Conservation (phyloP, 2,888 invertebrate species). For the Spatulosminthurus flaviceps region DNA sequence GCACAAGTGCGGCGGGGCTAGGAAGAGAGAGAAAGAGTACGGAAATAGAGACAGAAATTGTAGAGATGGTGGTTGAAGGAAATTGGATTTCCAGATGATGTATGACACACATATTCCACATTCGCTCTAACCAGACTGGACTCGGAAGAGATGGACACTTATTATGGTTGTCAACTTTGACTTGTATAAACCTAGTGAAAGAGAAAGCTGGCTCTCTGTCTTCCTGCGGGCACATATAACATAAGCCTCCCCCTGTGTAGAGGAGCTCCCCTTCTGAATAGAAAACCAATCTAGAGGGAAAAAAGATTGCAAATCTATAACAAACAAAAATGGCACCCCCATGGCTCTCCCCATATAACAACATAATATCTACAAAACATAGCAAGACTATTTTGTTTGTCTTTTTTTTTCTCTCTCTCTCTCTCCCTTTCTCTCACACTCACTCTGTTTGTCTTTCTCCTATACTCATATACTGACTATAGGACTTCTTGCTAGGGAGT, state of each 20-base stretch:
- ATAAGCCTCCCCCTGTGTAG: too few species aligned
- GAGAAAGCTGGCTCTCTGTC: background rate
- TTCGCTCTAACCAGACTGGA: conserved; percentile 18
- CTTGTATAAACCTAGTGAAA: background rate
- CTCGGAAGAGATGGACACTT: conserved; percentile 18
- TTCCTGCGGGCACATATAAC: too few species aligned
- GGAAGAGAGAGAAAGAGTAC: background rate
- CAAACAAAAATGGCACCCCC: too few species aligned
- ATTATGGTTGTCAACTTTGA: conserved; percentile 10
- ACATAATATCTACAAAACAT: too few species aligned
- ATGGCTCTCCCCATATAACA: too few species aligned
- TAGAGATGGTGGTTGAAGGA: conserved; percentile 19
- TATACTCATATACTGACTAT: too few species aligned
- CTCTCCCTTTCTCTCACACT: background rate
- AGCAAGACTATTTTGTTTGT: background rate
- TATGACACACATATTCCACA: conserved; percentile 30
- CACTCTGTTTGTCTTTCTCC: too few species aligned
- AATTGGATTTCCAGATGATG: conserved; percentile 35
- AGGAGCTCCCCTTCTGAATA: too few species aligned
- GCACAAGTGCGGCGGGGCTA: background rate
- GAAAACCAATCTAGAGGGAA: too few species aligned
- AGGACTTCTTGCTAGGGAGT: too few species aligned
- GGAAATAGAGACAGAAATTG: conserved; percentile 16
- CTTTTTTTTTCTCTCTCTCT: background rate
- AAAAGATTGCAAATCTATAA: too few species aligned